phyloP scores from a whole-genome alignment of 1,140 invertebrate species.

The Eriosoma lanigerum region DNA sequence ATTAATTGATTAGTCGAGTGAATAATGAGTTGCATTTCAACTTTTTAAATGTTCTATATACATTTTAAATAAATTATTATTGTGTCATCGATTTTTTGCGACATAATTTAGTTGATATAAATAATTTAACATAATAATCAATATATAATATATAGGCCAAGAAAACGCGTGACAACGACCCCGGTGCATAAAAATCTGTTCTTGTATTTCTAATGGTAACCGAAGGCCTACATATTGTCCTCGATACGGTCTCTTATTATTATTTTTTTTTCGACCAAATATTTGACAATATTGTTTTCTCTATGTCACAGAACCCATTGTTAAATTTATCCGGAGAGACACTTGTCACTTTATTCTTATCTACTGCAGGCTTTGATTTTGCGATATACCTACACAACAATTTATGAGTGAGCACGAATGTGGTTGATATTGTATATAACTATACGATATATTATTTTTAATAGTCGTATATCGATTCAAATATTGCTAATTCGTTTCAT shows the following conservation, averaged over 20 bases:
- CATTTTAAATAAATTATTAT: not conserved
- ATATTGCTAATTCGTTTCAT: too few species aligned
- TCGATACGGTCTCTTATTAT: not conserved
- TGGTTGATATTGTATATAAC: too few species aligned
- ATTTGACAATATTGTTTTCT: not conserved
- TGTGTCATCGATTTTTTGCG: not conserved
- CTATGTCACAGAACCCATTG: not conserved
- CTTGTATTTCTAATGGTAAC: not conserved
- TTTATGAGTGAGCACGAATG: not conserved
- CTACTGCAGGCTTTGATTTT: not conserved
- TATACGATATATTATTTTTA: not conserved
- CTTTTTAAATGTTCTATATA: not conserved
- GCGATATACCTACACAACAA: not conserved
- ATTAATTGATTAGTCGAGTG: not conserved
- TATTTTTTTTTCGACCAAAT: not conserved
- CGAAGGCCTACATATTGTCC: not conserved
- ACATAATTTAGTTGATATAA: not conserved
- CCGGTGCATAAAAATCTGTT: not conserved
- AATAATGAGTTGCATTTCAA: not conserved
- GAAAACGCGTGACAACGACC: slow-evolving; percentile 3
- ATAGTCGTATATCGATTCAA: too few species aligned
- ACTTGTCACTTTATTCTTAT: too few species aligned
- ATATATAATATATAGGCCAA: not conserved
- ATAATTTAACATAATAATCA: not conserved
- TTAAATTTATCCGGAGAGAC: not conserved